Conservation (phyloP, 2,888 invertebrate species). For the Dynastes tityus region DNA sequence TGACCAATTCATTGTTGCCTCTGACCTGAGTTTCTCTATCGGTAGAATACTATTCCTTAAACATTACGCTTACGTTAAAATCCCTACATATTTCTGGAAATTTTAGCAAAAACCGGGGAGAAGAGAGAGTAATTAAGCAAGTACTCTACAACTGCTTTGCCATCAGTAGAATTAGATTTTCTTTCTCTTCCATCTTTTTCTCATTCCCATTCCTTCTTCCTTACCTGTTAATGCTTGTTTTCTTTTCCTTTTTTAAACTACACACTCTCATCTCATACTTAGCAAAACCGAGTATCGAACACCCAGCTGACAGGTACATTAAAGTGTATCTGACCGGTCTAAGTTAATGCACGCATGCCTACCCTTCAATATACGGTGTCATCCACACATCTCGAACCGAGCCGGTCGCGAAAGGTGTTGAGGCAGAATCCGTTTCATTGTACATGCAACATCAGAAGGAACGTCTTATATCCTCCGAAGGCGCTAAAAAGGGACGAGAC, state of each 20-base stretch:
- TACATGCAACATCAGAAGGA: slow-evolving; percentile 4
- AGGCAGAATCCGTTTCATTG: slow-evolving; percentile 34
- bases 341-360: slow-evolving; percentile 57
- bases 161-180: too few species aligned
- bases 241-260: slow-evolving; percentile 28
- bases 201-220: slow-evolving; percentile 14
- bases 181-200: too few species aligned
- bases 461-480: slow-evolving; percentile 4
- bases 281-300: slow-evolving; percentile 54
- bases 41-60: too few species aligned
- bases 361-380: slow-evolving; percentile 52
- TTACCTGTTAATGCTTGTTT: slow-evolving; percentile 49
- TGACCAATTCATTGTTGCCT: too few species aligned
- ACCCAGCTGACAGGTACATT: slow-evolving; percentile 60
- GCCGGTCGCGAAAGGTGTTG: slow-evolving; percentile 44
- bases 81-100: too few species aligned
- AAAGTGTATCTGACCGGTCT: slow-evolving; percentile 58
- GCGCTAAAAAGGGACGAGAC: slow-evolving; percentile 19
- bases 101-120: too few species aligned
- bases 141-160: too few species aligned
- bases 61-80: too few species aligned
- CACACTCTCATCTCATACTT: slow-evolving; percentile 50
- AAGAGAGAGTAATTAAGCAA: too few species aligned
- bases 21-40: too few species aligned
- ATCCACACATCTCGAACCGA: slow-evolving; percentile 43